A percentile compares a stretch with the other conserved stretches of the same genome.
phyloP scores from a whole-genome alignment of 1,140 invertebrate species.

The Brachionus rotundiformis region DNA sequence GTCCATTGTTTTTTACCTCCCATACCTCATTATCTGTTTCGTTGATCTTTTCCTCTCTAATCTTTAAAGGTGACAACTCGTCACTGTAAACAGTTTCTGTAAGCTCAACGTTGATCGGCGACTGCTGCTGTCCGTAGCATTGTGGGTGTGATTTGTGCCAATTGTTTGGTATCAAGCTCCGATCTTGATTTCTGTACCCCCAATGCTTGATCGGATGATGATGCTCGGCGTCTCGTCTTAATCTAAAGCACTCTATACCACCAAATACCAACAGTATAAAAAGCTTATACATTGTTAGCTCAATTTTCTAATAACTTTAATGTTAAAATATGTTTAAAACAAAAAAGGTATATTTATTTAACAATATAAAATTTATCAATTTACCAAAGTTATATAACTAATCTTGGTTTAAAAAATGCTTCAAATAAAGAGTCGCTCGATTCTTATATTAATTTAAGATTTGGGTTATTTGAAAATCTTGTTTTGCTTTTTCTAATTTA shows the following conservation, averaged over 20 bases:
- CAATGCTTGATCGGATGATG: constrained; percentile 31
- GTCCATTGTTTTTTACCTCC: constrained; percentile 49
- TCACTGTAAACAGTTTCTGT: constrained; percentile 56
- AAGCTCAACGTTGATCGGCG: constrained; percentile 58
- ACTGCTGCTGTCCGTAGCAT: constrained; percentile 58
- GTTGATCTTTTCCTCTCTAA: background rate
- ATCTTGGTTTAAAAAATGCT: background rate
- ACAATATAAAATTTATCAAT: constrained; percentile 2
- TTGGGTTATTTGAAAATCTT: background rate
- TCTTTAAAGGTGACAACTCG: constrained; percentile 52
- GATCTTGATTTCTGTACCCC: constrained; percentile 19
- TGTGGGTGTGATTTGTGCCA: constrained; percentile 58
- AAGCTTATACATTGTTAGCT: constrained; percentile 53
- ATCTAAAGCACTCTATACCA: background rate
- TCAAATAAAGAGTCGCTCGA: background rate
- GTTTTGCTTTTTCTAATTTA: background rate
- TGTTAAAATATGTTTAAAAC: background rate
- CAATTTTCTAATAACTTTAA: background rate
- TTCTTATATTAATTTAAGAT: background rate
- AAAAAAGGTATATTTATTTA: background rate
- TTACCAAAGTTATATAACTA: background rate
- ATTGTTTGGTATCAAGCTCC: constrained; percentile 32
- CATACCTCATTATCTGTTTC: background rate
- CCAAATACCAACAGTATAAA: constrained; percentile 52
- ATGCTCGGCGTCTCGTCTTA: background rate